Base-by-base conservation (phyloP, 2,888 invertebrate genomes). In the Napeogenes sylphis region DNA sequence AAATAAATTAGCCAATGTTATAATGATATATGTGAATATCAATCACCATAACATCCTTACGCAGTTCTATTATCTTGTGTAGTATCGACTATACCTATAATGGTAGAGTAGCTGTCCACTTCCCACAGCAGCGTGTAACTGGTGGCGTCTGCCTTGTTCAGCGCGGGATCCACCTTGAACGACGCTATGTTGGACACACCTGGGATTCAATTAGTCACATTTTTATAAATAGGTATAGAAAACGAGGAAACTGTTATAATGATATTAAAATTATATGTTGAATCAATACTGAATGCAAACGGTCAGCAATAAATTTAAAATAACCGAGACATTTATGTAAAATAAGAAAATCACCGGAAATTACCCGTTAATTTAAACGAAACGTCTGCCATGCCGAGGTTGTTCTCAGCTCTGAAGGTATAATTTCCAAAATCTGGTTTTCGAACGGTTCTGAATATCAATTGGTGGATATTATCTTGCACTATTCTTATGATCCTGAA, bases 91-190 rank as follows among this genome's bases (percentile, higher is more conserved):
- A 14, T 21, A 59, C 96, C 96, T 72, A 94, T 94, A 58, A 96
- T 94, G 1, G 94, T 93, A 45, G 95, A 93, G 80, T 95, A 94
- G 61, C 95, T 96, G 76, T 96, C 96, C 0, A 96, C 96, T 77
- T 95, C 95, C 96, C 96, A 97, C 59, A 95, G 93, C 3, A 97
- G 89, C 5, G 93, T 94, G 77, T 94, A 95, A 35, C 93, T 92
- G 61, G 79, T 93, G 56, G 88, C 75, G 0, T 82, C 91, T 2
- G 81, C 84, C 59, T 82, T 90, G 73, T 89, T 91, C 67, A 85
- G 79, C 45, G 76, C 82, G 32, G 79, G 85, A 67, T 92, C 92
- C 69, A 92, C 92, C 78, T 94, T 94, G 74, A 95, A 93, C 0
- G 93, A 91, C 0, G 94, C 94, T 3, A 93, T 89, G 78, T 94